Base-by-base conservation (phyloP, 2,113 vertebrate species). In the Copsychus sechellarum region DNA sequence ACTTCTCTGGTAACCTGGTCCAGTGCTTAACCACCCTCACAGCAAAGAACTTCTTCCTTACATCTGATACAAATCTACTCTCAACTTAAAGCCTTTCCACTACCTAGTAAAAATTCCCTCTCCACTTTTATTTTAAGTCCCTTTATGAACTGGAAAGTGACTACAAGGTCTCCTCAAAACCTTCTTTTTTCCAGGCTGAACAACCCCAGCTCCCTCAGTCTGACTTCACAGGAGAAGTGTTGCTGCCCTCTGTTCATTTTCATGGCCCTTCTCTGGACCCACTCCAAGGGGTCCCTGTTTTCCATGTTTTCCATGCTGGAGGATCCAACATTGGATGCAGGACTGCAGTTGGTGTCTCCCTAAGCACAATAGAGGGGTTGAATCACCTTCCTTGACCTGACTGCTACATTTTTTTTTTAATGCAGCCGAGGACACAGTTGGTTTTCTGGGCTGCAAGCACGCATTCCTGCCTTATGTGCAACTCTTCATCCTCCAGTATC, bases 311-410 rank as follows among this genome's bases (percentile, higher is more conserved):
- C 16, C 25, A 23, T 14, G 29, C 7, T 40, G 29, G 20, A 42
- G 13, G 66, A 18, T 25, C 12, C 47, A 43, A 15, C 5, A 0
- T 3, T 21, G 17, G 26, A 26, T 53, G 25, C 36, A 62, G 18
- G 17, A 45, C 26, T 43, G 26, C 13, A 62, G 26, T 7, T 61
- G 16, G 10, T 25, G 38, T 61, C 25, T 20, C 15, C 10, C 25
- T 51, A 21, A 36, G 38, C 6, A 61, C 17, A 61, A 21, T 17
- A 31, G 15, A 61, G 13, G 2, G 36, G 16, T 43, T 0, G 0
- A 71, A 71, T 21, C 20, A 50, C 5, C 20, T 24, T 60, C 12
- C 45, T 51, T 29, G 31, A 61, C 20, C 31, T 34, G 20, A 36
- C 7, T 24, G 8, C 11, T 25, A 61, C n/a, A 5, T 29, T 60